These are phyloP conservation scores for Zosterops borbonicus DNA, from an alignment of 2,113 vertebrate genomes.

Conservation along the genomic window DNA sequence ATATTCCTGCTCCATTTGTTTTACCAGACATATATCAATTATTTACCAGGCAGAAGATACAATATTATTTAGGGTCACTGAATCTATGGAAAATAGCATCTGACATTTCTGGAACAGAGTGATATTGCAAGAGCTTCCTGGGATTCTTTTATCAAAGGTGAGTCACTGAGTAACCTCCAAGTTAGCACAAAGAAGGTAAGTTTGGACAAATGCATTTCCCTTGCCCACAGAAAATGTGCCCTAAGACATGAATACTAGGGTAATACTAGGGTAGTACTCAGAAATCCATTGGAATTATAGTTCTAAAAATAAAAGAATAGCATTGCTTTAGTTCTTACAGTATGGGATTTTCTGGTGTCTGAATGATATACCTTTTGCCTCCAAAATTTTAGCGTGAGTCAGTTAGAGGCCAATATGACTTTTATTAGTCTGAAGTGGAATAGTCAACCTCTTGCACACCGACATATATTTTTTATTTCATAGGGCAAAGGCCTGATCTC, in stretches of 20 bases:
- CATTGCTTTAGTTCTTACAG: background rate
- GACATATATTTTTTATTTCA: background rate
- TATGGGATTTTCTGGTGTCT: background rate
- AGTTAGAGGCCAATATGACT: background rate
- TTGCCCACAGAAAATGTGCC: background rate
- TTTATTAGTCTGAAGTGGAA: background rate
- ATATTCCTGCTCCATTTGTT: constrained; percentile 1
- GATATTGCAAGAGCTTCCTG: background rate
- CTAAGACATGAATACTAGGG: background rate
- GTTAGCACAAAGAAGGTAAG: background rate
- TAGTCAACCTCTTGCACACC: background rate
- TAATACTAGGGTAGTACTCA: background rate
- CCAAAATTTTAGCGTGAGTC: background rate
- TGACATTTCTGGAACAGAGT: constrained; percentile 33
- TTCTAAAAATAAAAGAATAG: background rate
- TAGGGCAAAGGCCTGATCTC: background rate
- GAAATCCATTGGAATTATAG: background rate
- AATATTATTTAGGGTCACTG: background rate
- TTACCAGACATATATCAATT: constrained; percentile 30
- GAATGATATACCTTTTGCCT: background rate
- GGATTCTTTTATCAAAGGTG: constrained; percentile 11
- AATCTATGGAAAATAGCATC: constrained; percentile 1
- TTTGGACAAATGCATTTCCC: background rate
- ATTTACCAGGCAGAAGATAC: constrained; percentile 22
- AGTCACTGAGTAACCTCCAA: background rate